Percentiles rank a stretch among this genome's conserved stretches.
These are phyloP conservation scores for Polydrusus tereticollis DNA, from an alignment of 2,888 invertebrate genomes.

Conservation along the genomic window DNA sequence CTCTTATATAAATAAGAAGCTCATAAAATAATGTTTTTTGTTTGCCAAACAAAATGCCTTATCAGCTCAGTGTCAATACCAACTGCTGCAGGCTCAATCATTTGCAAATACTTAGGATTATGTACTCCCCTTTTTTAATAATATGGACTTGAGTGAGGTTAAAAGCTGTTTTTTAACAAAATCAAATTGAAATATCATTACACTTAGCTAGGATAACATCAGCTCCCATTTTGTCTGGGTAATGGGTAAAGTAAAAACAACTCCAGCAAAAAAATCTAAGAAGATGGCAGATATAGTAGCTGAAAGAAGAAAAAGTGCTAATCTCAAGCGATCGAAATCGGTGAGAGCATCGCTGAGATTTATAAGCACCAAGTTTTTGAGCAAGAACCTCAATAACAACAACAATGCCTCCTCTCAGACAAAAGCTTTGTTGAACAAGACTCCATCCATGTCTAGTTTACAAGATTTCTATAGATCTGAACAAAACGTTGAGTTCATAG, in stretches of 20 bases:
- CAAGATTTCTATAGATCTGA: constrained; percentile 50
- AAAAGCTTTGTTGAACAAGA: constrained; percentile 51
- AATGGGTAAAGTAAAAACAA: constrained; percentile 62
- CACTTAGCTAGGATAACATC: neutral
- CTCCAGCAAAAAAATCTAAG: constrained; percentile 26
- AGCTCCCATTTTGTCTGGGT: constrained; percentile 36
- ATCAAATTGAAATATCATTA: neutral
- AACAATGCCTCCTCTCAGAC: constrained; percentile 29
- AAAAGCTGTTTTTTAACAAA: neutral
- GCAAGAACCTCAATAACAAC: constrained; percentile 53
- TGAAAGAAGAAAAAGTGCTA: constrained; percentile 61
- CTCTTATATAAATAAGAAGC: constrained; percentile 25
- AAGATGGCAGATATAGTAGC: constrained; percentile 63
- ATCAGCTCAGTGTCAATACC: constrained; percentile 31
- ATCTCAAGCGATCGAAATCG: constrained; percentile 75
- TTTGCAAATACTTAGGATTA: constrained; percentile 9
- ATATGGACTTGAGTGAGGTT: neutral
- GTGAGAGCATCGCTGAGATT: constrained; percentile 79
- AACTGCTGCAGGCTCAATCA: neutral
- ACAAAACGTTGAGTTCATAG: constrained; percentile 3
- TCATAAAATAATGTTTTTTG: constrained; percentile 31
- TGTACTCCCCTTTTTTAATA: neutral
- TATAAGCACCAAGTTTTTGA: constrained; percentile 73
- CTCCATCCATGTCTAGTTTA: constrained; percentile 59
- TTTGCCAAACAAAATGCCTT: constrained; percentile 22